Conservation (phyloP, 1,140 invertebrate genomes). For the Asbolus verrucosus region DNA sequence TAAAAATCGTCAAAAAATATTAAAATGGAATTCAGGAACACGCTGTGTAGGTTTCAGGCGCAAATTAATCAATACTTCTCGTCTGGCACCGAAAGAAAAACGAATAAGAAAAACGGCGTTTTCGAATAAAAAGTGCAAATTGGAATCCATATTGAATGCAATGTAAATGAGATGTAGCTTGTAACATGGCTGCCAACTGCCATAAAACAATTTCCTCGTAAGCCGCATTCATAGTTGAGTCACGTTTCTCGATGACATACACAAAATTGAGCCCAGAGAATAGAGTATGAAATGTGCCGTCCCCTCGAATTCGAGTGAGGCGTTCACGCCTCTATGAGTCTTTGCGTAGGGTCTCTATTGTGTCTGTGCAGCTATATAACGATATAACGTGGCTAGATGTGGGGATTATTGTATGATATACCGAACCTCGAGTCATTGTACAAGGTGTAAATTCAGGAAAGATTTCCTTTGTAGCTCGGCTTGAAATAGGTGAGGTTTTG, state of each 20-base stretch:
- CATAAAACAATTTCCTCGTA: constrained; percentile 53
- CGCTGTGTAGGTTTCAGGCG: too few species aligned
- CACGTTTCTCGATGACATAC: constrained; percentile 55
- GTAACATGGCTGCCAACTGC: constrained; percentile 41
- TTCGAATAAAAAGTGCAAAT: neutral
- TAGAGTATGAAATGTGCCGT: constrained; percentile 53
- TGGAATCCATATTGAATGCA: neutral
- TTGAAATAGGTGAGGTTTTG: constrained; percentile 53
- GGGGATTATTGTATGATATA: constrained; percentile 50
- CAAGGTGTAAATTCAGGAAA: constrained; percentile 54
- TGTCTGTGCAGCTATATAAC: constrained; percentile 45
- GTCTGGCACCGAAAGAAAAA: neutral
- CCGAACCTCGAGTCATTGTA: constrained; percentile 43
- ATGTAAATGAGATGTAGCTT: neutral
- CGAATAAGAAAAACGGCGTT: neutral
- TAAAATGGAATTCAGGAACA: too few species aligned
- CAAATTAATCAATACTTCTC: too few species aligned
- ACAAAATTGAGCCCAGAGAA: constrained; percentile 55
- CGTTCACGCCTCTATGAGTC: constrained; percentile 48
- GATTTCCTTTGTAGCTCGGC: constrained; percentile 44
- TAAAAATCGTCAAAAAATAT: too few species aligned
- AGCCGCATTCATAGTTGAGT: constrained; percentile 49
- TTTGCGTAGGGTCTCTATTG: constrained; percentile 46
- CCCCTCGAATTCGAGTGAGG: constrained; percentile 42
- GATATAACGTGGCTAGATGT: constrained; percentile 48